phyloP scores from a whole-genome alignment of 2,797 vertebrate genomes.

The Hyperoplus immaculatus region DNA sequence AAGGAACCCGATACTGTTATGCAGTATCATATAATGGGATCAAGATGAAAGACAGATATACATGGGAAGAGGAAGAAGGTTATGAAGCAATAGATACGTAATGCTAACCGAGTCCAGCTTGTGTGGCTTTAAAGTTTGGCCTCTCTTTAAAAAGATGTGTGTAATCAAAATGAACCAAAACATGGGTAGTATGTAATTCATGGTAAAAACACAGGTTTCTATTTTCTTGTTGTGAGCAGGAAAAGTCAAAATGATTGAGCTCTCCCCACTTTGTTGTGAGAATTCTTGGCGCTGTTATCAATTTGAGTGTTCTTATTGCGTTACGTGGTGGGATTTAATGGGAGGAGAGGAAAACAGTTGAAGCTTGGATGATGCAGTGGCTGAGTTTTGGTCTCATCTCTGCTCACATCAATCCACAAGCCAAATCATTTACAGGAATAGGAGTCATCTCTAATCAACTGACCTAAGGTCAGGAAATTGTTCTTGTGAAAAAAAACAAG shows the following conservation, averaged over 20 bases:
- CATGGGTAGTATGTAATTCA: conserved; percentile 50
- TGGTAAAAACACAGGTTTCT: conserved; percentile 66
- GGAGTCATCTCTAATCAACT: conserved; percentile 59
- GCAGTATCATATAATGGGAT: conserved; percentile 75
- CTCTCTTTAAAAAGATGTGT: conserved; percentile 59
- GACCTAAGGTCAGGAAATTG: conserved; percentile 25
- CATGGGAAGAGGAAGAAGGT: conserved; percentile 58
- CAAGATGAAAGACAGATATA: conserved; percentile 77
- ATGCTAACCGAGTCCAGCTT: conserved; percentile 73
- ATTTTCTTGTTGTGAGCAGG: conserved; percentile 34
- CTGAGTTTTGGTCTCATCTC: conserved; percentile 65
- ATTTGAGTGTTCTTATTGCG: conserved; percentile 61
- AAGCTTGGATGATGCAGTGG: conserved; percentile 63
- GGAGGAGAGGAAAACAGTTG: conserved; percentile 67
- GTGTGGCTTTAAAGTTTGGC: conserved; percentile 70
- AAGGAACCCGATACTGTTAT: conserved; percentile 78
- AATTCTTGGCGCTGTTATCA: conserved; percentile 58
- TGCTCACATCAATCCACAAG: conserved; percentile 52
- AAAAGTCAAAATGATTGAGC: conserved; percentile 68
- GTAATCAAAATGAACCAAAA: conserved; percentile 68
- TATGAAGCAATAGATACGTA: conserved; percentile 71
- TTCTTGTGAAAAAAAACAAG: conserved; percentile 5
- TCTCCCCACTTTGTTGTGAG: conserved; percentile 68
- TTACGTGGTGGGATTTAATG: conserved; percentile 65
- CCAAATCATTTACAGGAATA: conserved; percentile 69